Base-by-base conservation (phyloP, 1,140 invertebrate genomes). In the Theocolax elegans region DNA sequence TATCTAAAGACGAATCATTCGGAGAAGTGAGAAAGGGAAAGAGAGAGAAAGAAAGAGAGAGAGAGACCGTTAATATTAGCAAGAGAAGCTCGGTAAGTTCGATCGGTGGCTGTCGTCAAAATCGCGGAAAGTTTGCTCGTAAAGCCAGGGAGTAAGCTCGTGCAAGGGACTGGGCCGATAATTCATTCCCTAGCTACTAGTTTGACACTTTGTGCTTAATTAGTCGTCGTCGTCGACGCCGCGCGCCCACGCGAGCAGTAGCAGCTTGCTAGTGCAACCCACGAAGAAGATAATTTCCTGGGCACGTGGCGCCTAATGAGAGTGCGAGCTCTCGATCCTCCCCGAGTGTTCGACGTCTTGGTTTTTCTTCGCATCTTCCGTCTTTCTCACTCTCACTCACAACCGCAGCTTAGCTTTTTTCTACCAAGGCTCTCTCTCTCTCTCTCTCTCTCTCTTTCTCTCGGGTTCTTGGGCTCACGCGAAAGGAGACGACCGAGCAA, bases 281-380 rank as follows among this genome's bases (percentile, higher is more conserved):
- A 53, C 31, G 59, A 29, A 35, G 60, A 74, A 76, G 79, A 80
- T 81, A 81, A 81, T 81, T 81, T 79, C 73, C 64, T 62, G 72
- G 80, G 79, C 80, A 80, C 80, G 80, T 80, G 80, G 78, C 78
- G 79, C 75, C 77, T 79, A 80, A 80, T 77, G 80, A 79, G 78
- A 75, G 72, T 13, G 29, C 15, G 35, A 4, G 13, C 10, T 35
- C 31, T 35, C 31, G 4, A 35, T 35, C 31, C 10, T 10, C n/a
- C n/a, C n/a, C n/a, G n/a, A n/a, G n/a, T n/a, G n/a, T n/a, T n/a
- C n/a, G n/a, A n/a, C 10, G 31, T 35, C 31, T 35, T 35, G 31
- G 10, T 35, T 6, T 10, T 35, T 35, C 10, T 35, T 35, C 4
- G 31, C 4, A 35, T 10, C 4, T 35, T 35, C 31, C 10, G 10